Evolutionary conservation across 2,888 invertebrate genomes (phyloP), one percentile per base, ranked within the genome.

Genomic region (Anthrax anthrax): DNA sequence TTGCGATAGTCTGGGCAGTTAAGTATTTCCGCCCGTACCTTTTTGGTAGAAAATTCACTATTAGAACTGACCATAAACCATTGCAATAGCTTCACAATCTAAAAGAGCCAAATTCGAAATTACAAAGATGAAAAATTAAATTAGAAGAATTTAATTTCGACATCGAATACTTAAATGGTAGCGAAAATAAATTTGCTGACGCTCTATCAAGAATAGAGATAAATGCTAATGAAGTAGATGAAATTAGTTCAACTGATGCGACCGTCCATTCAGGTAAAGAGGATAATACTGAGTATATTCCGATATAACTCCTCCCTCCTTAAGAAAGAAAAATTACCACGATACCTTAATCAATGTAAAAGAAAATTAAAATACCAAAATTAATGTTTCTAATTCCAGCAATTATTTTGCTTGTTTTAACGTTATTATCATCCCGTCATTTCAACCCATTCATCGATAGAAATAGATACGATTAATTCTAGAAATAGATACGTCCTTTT

Each of bases 21-120:
- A 48, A 49, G 43, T 51, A 51, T 47, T 53, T 54, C 23, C 36
- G 44, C 9, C 45, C 49, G 19, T 51, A 52, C 36, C 37, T 51
- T 23, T 50, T 41, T 37, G 51, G 49, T 3, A 49, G 47, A 37
- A 50, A 47, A 42, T 52, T 48, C 40, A 27, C 40, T 5, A 34
- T 53, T 1, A 40, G 44, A 4, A 54, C 50, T 1, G 50, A 54
- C 32, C 54, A 55, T 32, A 32, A 42, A 29, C 51, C 51, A 1
- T 38, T 52, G 1, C 23, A 29, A 42, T 9, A 16, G 16, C 16
- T 42, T 2, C n/a, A 16, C 13, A 32, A 42, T 18, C 8, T 29
- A 16, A 42, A 42, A 42, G 27, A 42, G 9, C 42, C 42, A 2
- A 42, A 6, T n/a, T n/a, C n/a, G n/a, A n/a, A n/a, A n/a, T n/a